Evolutionary conservation across 2,888 invertebrate species (phyloP), one percentile per base, ranked within the genome.

Genomic region (Seladonia tumulorum): DNA sequence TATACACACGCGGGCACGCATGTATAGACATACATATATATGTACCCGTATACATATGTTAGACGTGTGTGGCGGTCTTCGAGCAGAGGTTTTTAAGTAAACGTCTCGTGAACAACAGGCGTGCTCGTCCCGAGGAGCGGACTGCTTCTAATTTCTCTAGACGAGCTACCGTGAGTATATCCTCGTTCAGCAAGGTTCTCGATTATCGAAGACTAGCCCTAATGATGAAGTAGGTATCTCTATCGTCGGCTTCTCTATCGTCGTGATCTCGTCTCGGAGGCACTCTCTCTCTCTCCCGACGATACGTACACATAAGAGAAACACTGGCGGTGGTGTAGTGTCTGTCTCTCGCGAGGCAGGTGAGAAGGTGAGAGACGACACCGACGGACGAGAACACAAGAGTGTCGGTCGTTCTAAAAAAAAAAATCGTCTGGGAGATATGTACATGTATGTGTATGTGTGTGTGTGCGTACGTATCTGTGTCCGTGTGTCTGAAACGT

Each of bases 281-380:
- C 60, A 25, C 16, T 63, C 29, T 29, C 63, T 63, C 25, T 60
- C 63, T 53, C 53, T 53, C 53, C 53, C 53, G 63, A 63, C 29
- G 29, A 29, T 29, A 53, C 53, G 10, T 53, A 53, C 53, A 53
- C n/a, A n/a, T 53, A 53, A 53, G 25, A 63, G 25, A 63, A 29
- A 63, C 25, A 63, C 29, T 63, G 25, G 63, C 29, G 63, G 25
- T 16, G 63, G 63, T 29, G 63, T 53, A n/a, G 53, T 3, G 53
- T 22, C 53, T 63, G 29, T 63, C 63, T 29, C 63, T 63, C 63
- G 63, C 63, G 25, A 63, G 29, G 63, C 63, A 63, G 63, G 29
- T 29, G 63, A 63, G 63, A 63, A 63, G 29, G 63, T 63, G 63
- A 63, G 63, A 63, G 63, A 63, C 63, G 63, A 63, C 63, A 63